A percentile compares a stretch with the other conserved stretches of the same genome.
These are phyloP conservation scores for Ennomos erosarius DNA, from an alignment of 2,888 invertebrate genomes.

Conservation along the genomic window DNA sequence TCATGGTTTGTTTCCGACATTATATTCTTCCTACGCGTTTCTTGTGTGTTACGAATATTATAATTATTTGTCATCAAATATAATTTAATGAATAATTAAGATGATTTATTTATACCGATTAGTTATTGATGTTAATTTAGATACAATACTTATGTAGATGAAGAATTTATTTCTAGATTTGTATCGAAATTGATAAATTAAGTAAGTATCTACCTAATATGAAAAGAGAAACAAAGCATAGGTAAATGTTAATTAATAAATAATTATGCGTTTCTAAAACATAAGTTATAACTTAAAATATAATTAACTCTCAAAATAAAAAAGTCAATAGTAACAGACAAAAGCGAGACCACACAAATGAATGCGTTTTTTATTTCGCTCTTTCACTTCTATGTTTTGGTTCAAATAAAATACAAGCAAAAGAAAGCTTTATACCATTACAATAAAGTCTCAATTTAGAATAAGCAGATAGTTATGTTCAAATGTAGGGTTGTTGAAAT, in stretches of 20 bases:
- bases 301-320: constrained; percentile 29
- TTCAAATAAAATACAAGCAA: constrained; percentile 1
- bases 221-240: too few relatives aligned
- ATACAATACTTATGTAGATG: too few relatives aligned
- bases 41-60: too few relatives aligned
- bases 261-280: constrained; percentile 8
- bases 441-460: constrained; percentile 3
- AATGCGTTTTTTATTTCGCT: constrained; percentile 13
- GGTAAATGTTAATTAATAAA: neutral
- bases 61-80: too few relatives aligned
- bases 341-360: constrained; percentile 35
- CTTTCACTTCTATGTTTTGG: constrained; percentile 4
- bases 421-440: constrained; percentile 9
- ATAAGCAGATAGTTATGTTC: neutral
- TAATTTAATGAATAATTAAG: too few relatives aligned
- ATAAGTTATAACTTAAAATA: too few relatives aligned
- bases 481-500: constrained; percentile 27
- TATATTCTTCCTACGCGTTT: too few relatives aligned
- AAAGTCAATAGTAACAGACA: constrained; percentile 29
- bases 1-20: constrained; percentile 11
- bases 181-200: too few relatives aligned
- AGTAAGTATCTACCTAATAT: too few relatives aligned
- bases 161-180: too few relatives aligned
- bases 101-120: too few relatives aligned
- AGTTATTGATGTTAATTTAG: too few relatives aligned